Evolutionary conservation across 1,140 invertebrate species (phyloP).

Genomic region (Globodera ellingtonae): DNA sequence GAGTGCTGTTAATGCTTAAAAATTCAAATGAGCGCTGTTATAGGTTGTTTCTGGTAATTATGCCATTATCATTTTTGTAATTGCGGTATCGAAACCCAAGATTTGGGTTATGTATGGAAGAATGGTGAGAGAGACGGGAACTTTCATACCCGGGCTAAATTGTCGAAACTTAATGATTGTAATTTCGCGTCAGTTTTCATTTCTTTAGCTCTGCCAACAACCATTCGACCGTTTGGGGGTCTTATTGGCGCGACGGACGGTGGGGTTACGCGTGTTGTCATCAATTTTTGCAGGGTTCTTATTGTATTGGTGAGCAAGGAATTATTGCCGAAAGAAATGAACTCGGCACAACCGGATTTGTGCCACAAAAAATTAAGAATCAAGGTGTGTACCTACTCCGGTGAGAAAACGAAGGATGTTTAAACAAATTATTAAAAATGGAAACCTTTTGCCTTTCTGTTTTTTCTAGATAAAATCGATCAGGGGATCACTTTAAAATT

Average conservation of each 20-base stretch:
- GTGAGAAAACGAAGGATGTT: not conserved
- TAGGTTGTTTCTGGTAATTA: no score
- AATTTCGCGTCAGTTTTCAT: no score
- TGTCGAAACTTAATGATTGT: no score
- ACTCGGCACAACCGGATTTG: not conserved
- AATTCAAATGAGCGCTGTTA: no score
- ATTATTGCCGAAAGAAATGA: conserved; percentile 32
- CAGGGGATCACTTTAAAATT: not conserved
- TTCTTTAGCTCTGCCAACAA: conserved; percentile 48
- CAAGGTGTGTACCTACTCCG: not conserved
- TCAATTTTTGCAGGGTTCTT: conserved; percentile 81
- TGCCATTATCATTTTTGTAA: no score
- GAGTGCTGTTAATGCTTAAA: conserved; percentile 29
- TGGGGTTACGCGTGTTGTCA: conserved; percentile 96
- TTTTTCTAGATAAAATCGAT: not conserved
- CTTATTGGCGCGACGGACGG: conserved; percentile 83
- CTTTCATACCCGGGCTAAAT: no score
- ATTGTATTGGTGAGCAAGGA: conserved; percentile 79
- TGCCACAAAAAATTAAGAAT: not conserved
- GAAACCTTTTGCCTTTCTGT: not conserved
- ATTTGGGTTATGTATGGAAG: no score
- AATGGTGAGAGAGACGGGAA: no score
- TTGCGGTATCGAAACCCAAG: no score
- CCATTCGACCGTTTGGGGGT: conserved; percentile 82
- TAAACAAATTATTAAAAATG: not conserved